phyloP scores from a whole-genome alignment of 2,113 vertebrate genomes.

The Typhlomys cinereus region DNA sequence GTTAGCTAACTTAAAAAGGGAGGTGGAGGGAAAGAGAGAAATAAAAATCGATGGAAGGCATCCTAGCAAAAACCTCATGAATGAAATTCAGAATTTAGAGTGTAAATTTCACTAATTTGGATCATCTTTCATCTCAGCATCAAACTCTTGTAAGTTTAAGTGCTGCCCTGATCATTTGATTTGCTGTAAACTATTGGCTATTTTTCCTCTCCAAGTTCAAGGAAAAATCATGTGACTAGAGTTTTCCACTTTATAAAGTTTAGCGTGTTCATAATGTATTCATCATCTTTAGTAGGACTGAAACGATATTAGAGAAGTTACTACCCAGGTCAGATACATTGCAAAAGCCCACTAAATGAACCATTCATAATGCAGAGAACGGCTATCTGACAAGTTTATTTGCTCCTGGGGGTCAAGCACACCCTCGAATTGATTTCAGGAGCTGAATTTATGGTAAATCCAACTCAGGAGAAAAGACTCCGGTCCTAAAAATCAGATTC shows the following conservation, averaged over 20 bases:
- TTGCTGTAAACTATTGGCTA: constrained; percentile 40
- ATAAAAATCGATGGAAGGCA: too few relatives aligned
- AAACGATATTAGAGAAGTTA: constrained; percentile 44
- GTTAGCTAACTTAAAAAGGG: neutral
- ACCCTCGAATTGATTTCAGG: constrained; percentile 35
- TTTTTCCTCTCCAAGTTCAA: neutral
- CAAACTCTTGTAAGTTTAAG: constrained; percentile 40
- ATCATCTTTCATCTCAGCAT: constrained; percentile 19
- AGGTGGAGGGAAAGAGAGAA: neutral
- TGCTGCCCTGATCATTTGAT: constrained; percentile 52
- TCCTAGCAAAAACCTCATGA: neutral
- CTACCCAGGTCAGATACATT: neutral
- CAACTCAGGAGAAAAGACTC: constrained; percentile 49
- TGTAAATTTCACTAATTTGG: constrained; percentile 40
- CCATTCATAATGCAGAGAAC: constrained; percentile 43
- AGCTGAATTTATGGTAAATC: constrained; percentile 60
- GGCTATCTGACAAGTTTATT: constrained; percentile 62
- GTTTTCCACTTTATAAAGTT: constrained; percentile 45
- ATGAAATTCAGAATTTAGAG: constrained; percentile 16
- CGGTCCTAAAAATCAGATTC: constrained; percentile 47
- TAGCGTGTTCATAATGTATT: constrained; percentile 44
- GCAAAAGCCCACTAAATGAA: constrained; percentile 34
- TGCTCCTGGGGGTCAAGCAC: neutral
- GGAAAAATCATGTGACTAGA: neutral
- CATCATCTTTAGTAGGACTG: constrained; percentile 23